Conservation (phyloP, 2,797 vertebrate genomes). For the Gallirallus australis region DNA sequence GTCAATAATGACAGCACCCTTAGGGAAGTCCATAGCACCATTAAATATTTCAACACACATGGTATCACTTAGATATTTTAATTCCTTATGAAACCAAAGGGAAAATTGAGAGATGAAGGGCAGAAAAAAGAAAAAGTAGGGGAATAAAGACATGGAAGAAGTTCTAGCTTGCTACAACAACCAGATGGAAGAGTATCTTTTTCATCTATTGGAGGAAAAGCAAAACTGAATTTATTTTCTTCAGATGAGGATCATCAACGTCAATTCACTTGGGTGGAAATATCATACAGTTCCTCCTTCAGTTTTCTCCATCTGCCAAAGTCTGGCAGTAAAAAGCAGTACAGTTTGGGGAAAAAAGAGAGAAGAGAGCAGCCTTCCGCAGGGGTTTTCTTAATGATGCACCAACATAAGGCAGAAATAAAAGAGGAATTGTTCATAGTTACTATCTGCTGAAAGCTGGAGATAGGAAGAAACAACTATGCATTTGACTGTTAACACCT, state of each 20-base stretch:
- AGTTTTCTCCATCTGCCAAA: neutral
- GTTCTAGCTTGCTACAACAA: neutral
- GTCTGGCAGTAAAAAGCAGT: neutral
- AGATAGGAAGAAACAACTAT: neutral
- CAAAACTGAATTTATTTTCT: neutral
- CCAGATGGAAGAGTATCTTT: neutral
- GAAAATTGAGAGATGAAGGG: neutral
- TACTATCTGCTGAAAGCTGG: neutral
- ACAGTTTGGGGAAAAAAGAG: neutral
- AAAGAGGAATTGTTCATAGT: neutral
- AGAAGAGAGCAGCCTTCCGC: neutral
- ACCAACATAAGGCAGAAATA: slow-evolving; percentile 29
- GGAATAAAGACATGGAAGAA: neutral
- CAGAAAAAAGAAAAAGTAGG: neutral
- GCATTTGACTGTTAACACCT: slow-evolving; percentile 54
- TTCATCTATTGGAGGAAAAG: neutral
- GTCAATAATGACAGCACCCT: neutral
- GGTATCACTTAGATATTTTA: neutral
- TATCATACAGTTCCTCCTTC: neutral
- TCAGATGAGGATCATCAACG: neutral
- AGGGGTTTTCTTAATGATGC: neutral
- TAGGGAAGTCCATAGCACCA: neutral
- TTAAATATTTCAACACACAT: neutral
- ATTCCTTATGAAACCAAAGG: neutral
- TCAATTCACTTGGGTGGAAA: neutral